A percentile compares a stretch with the other conserved stretches of the same genome.
Conservation (phyloP, 1,140 invertebrate genomes). For the Penaeus chinensis region DNA sequence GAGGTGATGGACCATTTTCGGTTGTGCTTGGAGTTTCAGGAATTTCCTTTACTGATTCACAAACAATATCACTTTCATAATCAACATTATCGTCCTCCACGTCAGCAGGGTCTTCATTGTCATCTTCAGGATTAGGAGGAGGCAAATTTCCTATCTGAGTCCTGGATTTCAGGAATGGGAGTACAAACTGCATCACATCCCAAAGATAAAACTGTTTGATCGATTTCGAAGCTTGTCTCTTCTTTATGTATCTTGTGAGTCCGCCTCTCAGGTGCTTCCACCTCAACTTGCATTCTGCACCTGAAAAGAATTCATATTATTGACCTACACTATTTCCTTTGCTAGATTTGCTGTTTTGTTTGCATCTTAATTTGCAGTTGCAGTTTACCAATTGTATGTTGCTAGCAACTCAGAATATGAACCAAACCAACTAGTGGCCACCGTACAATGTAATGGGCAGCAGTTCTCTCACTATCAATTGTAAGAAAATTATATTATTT, state of each 20-base stretch:
- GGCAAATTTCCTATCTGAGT: background rate
- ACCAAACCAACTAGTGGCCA: too few relatives aligned
- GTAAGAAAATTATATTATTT: too few relatives aligned
- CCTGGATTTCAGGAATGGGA: slow-evolving; percentile 4
- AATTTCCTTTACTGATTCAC: background rate
- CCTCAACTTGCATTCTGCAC: slow-evolving; percentile 43
- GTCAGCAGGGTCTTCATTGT: slow-evolving; percentile 10
- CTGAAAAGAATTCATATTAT: slow-evolving; percentile 39
- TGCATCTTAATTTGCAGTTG: slow-evolving; percentile 30
- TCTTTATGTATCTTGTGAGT: slow-evolving; percentile 46
- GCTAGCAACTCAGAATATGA: too few relatives aligned
- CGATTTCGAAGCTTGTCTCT: slow-evolving; percentile 23
- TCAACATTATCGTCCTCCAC: background rate
- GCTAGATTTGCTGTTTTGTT: slow-evolving; percentile 36
- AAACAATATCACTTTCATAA: background rate
- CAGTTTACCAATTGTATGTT: too few relatives aligned
- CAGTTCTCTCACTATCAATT: background rate
- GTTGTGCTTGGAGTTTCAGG: slow-evolving; percentile 29
- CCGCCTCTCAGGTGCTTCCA: slow-evolving; percentile 35
- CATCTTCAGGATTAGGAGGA: background rate
- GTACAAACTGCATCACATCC: slow-evolving; percentile 6
- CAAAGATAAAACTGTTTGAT: background rate
- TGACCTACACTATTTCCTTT: slow-evolving; percentile 33
- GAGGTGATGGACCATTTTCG: slow-evolving; percentile 32
- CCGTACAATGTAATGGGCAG: too few relatives aligned